Percentiles rank a stretch among this genome's conserved stretches.
Evolutionary conservation across 2,113 vertebrate species (phyloP).

Genomic region (Lepus europaeus): DNA sequence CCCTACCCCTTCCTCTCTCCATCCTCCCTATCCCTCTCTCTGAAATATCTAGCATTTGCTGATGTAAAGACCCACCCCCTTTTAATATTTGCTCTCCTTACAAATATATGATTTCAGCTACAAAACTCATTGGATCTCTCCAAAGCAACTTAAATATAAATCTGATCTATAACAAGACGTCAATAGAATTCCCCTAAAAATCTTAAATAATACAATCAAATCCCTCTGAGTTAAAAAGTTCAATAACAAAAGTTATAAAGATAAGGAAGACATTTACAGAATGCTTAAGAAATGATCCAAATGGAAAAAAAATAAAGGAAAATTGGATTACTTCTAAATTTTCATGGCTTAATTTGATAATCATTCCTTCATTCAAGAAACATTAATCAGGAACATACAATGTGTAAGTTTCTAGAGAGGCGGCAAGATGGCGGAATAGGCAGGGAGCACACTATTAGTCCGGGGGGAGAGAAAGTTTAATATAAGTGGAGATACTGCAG

Average conservation of each 20-base stretch:
- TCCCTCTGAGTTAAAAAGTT: slow-evolving; percentile 43
- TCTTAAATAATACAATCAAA: slow-evolving; percentile 36
- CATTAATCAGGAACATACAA: slow-evolving; percentile 10
- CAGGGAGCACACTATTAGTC: too few species aligned
- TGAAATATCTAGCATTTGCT: too few species aligned
- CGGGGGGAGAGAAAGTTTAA: too few species aligned
- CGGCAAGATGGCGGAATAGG: too few species aligned
- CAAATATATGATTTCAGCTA: slow-evolving; percentile 63
- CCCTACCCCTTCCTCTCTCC: too few species aligned
- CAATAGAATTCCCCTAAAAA: slow-evolving; percentile 62
- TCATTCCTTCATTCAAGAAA: slow-evolving; percentile 60
- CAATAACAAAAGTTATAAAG: slow-evolving; percentile 9
- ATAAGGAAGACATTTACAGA: background rate
- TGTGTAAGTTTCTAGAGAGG: background rate
- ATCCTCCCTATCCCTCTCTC: too few species aligned
- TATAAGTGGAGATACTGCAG: too few species aligned
- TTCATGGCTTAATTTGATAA: background rate
- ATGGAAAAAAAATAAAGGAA: background rate
- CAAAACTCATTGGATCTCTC: slow-evolving; percentile 60
- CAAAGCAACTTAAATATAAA: slow-evolving; percentile 77
- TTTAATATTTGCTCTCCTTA: slow-evolving; percentile 31
- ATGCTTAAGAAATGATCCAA: slow-evolving; percentile 24
- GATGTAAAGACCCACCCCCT: background rate
- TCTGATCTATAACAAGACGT: slow-evolving; percentile 67
- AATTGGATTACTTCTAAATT: background rate